A percentile compares a stretch with the other conserved stretches of the same genome.
Conservation (phyloP, 2,888 invertebrate genomes). For the Tupiocoris notatus region DNA sequence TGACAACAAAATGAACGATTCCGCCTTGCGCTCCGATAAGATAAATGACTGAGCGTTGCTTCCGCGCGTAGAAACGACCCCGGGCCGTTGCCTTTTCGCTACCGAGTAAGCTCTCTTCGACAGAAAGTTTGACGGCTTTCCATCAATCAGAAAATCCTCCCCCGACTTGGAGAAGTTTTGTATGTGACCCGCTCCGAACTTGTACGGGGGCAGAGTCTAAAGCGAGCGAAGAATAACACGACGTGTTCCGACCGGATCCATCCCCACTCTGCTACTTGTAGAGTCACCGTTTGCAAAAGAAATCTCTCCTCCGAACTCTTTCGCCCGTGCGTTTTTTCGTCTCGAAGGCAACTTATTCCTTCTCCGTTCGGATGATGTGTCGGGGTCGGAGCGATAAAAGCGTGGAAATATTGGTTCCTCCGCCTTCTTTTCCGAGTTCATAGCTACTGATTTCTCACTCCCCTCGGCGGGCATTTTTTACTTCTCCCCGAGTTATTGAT, state of each 20-base stretch:
- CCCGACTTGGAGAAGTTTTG: conserved; percentile 17
- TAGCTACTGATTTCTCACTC: background rate
- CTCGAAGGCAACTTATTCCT: conserved; percentile 24
- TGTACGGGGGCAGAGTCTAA: background rate
- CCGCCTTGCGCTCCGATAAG: conserved; percentile 42
- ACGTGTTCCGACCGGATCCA: conserved; percentile 15
- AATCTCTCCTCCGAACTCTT: background rate
- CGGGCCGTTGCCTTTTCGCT: background rate
- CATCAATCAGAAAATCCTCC: conserved; percentile 41
- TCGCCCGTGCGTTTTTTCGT: background rate
- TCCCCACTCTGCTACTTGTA: conserved; percentile 29
- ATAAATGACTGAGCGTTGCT: conserved; percentile 44
- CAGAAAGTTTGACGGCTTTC: conserved; percentile 45
- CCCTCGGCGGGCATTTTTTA: background rate
- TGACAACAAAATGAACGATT: conserved; percentile 48
- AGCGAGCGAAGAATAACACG: conserved; percentile 38
- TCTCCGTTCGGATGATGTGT: conserved; percentile 36
- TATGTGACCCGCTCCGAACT: background rate
- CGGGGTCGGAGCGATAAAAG: conserved; percentile 31
- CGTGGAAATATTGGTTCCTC: conserved; percentile 33
- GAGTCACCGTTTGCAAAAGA: conserved; percentile 32
- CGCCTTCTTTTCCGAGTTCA: background rate
- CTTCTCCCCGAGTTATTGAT: conserved; percentile 22
- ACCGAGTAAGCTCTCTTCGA: conserved; percentile 24
- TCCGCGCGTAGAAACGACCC: conserved; percentile 2